phyloP scores from a whole-genome alignment of 2,113 vertebrate genomes.

The Herpailurus yagouaroundi region DNA sequence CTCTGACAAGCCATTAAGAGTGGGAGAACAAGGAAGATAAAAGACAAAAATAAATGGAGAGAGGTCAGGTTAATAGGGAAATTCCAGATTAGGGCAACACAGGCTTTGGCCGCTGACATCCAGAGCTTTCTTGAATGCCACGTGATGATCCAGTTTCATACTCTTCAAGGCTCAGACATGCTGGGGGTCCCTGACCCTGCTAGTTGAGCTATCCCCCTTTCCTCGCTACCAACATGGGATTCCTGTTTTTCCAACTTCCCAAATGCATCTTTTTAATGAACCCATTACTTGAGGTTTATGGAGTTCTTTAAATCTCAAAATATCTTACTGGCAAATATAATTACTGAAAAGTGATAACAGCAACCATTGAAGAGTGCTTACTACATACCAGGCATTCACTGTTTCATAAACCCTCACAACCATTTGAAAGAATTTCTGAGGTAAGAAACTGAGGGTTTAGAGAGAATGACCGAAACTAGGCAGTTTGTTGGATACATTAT shows the following conservation, averaged over 20 bases:
- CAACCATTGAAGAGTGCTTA: background rate
- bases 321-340: background rate
- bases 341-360: background rate
- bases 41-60: background rate
- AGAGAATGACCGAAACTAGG: background rate
- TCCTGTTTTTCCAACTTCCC: background rate
- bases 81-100: background rate
- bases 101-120: background rate
- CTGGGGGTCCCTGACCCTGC: background rate
- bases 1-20: background rate
- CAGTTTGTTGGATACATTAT: background rate
- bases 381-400: background rate
- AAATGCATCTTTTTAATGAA: background rate
- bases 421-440: background rate
- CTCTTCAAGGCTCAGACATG: background rate
- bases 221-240: background rate
- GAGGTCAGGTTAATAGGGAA: background rate
- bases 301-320: slow-evolving; percentile 33
- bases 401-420: background rate
- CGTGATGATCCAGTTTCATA: background rate
- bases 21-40: background rate
- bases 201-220: background rate
- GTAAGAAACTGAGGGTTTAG: background rate
- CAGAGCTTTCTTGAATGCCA: background rate
- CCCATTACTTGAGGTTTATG: background rate